Evolutionary conservation across 2,888 invertebrate species (phyloP), one percentile per base, ranked within the genome.

Genomic region (Tupiocoris notatus): DNA sequence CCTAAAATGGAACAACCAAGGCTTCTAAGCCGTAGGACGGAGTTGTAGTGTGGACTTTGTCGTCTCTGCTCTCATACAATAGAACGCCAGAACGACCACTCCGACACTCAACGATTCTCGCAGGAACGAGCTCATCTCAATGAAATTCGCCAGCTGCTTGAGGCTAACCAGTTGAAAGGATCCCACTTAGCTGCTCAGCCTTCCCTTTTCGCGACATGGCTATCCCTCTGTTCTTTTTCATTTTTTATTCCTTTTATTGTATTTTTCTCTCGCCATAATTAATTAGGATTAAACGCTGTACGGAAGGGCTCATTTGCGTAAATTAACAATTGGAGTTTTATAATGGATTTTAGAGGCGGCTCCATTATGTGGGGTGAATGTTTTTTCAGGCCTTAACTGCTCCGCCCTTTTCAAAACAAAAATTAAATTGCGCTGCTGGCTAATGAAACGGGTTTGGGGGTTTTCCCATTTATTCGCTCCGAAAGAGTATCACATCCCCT

Each of bases 211-310:
- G 12, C 67, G 22, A 67, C 23, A 56, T 67, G 22, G 12, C 21
- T 9, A 67, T 20, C 57, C 56, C 57, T 6, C 56, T 39, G n/a
- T 3, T 65, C 25, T 65, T 39, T 12, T 65, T 65, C 54, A 65
- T 65, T 39, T 24, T 39, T 64, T 24, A 39, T 64, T 64, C 18
- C 24, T 39, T 25, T 20, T 25, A 65, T 65, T 65, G 24, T 65
- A 39, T 65, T 39, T 25, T 65, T 65, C 54, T n/a, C 17, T 16
- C 54, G 18, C 12, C 23, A 25, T 12, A 24, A 65, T 65, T 65
- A 65, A 65, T 65, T 65, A 65, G 65, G 65, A 65, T 65, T 65
- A 65, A 39, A n/a, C 39, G 39, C 65, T 24, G 7, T 65, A 24
- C 25, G 65, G 39, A 65, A 65, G 25, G 25, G 25, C 54, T 65